A percentile compares a stretch with the other conserved stretches of the same genome.
These are phyloP conservation scores for Aulostomus chinensis DNA, from an alignment of 2,797 vertebrate genomes.

Conservation along the genomic window DNA sequence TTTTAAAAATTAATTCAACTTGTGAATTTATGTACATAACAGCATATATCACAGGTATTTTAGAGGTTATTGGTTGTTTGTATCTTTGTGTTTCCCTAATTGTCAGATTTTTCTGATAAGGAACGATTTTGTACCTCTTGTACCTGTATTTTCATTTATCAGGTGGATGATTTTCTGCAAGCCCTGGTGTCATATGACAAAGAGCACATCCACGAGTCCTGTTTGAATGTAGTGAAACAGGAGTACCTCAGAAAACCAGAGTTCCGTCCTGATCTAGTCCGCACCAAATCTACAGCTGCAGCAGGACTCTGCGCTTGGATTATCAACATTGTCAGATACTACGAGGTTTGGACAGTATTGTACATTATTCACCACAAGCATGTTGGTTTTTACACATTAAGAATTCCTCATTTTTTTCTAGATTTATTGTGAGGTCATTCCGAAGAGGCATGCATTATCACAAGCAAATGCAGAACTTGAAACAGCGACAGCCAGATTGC, in stretches of 20 bases:
- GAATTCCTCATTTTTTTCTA: conserved; percentile 57
- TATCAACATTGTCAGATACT: conserved; percentile 87
- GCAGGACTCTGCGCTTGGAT: conserved; percentile 87
- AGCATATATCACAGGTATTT: too few relatives aligned
- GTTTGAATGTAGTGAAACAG: conserved; percentile 84
- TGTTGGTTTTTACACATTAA: too few relatives aligned
- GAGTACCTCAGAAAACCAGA: conserved; percentile 82
- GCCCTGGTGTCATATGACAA: conserved; percentile 84
- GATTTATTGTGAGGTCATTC: conserved; percentile 85
- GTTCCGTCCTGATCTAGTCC: conserved; percentile 84
- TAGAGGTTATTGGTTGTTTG: background rate
- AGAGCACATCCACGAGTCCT: conserved; percentile 87
- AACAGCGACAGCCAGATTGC: conserved; percentile 80
- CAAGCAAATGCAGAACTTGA: conserved; percentile 83
- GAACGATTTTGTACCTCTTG: background rate
- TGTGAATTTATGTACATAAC: too few relatives aligned
- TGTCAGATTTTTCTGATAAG: background rate
- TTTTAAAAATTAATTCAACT: too few relatives aligned
- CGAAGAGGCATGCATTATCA: conserved; percentile 79
- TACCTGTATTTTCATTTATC: conserved; percentile 35
- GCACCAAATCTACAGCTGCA: conserved; percentile 85
- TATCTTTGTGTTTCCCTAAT: background rate
- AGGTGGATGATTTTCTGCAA: conserved; percentile 89
- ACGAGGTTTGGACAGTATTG: conserved; percentile 55
- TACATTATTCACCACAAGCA: too few relatives aligned